Base-by-base conservation (phyloP, 2,888 invertebrate genomes). In the Volucella bombylans region DNA sequence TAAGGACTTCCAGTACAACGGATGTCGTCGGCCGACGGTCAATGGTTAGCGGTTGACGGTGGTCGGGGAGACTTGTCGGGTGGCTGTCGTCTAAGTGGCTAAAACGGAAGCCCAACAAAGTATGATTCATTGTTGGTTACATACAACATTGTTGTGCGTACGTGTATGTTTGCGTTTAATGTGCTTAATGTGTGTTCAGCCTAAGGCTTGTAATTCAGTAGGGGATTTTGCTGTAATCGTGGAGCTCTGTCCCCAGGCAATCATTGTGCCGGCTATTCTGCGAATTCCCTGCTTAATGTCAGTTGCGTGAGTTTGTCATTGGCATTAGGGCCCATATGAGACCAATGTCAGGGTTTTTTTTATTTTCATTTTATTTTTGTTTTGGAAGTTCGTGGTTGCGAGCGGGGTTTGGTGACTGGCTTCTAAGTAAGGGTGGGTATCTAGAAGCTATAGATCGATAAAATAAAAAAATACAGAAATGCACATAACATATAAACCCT, bases 121-220 rank as follows among this genome's bases (percentile, higher is more conserved):
- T 59, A 83, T 83, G 79, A 83, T 65, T 83, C 82, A 83, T 83
- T 73, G 47, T 57, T 47, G 45, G 55, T 45, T 45, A 52, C 50
- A 57, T n/a, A 41, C 38, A 49, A 41, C 54, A 38, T 49, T 15
- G 10, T 10, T n/a, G 52, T 38, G 59, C 31, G 61, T 52, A 41
- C 38, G 23, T 9, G 41, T n/a, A 38, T 41, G 68, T 54, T 38
- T 69, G 59, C 8, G 14, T 61, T 59, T 43, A 45, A 65, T 59
- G 52, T 43, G 52, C 50, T 52, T 49, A 39, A 62, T 64, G 55
- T 31, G 54, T 11, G 43, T 43, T 61, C 59, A 65, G 79, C 65
- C 71, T 65, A 41, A 69, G 77, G 77, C 57, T 8, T 79, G 71
- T 65, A 50, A 65, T 65, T 72, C 57, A 62, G 62, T 57, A 18